A percentile compares a stretch with the other conserved stretches of the same genome.
Conservation (phyloP, 2,888 invertebrate genomes). For the Nemotelus nigrinus region DNA sequence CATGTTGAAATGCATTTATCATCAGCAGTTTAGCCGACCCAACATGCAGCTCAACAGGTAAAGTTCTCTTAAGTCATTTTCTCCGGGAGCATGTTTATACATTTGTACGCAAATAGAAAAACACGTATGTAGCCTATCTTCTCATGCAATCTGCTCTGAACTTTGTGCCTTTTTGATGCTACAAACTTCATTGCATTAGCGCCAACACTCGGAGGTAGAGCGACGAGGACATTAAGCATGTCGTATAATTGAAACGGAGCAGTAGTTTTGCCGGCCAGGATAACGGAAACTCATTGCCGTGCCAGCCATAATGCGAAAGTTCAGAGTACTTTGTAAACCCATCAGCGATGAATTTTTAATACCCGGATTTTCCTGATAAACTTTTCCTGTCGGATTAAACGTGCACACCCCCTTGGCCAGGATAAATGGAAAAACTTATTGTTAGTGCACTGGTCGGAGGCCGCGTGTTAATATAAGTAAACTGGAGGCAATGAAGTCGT, state of each 20-base stretch:
- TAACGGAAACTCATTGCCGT: neutral
- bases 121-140: too few relatives aligned
- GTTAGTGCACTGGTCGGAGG: neutral
- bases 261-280: slow-evolving; percentile 17
- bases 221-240: slow-evolving; percentile 11
- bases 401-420: slow-evolving; percentile 28
- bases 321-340: slow-evolving; percentile 42
- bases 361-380: slow-evolving; percentile 43
- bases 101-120: too few relatives aligned
- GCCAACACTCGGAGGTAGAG: slow-evolving; percentile 6
- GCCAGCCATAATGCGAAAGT: neutral
- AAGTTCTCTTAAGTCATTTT: too few relatives aligned
- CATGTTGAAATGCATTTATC: too few relatives aligned
- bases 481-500: too few relatives aligned
- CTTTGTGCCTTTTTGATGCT: too few relatives aligned
- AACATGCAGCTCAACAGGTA: too few relatives aligned
- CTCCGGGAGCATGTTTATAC: too few relatives aligned
- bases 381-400: slow-evolving; percentile 47
- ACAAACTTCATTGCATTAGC: slow-evolving; percentile 36
- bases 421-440: slow-evolving; percentile 26
- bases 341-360: slow-evolving; percentile 47
- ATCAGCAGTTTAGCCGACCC: too few relatives aligned
- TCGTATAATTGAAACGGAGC: slow-evolving; percentile 44
- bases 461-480: too few relatives aligned
- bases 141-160: too few relatives aligned